These are phyloP conservation scores for Alentia gelatinosa DNA, from an alignment of 2,888 invertebrate genomes.

Conservation along the genomic window DNA sequence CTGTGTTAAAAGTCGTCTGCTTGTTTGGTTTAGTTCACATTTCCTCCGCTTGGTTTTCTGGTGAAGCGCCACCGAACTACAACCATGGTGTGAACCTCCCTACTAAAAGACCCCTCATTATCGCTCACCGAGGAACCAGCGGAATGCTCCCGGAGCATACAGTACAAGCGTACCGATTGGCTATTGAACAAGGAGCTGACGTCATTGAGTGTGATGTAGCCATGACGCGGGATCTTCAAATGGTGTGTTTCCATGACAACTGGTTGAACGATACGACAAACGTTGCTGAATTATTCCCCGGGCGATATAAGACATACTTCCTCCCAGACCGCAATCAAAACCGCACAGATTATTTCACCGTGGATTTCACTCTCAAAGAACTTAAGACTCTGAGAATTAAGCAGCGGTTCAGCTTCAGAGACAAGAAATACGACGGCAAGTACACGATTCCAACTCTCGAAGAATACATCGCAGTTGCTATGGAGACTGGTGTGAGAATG, in stretches of 20 bases:
- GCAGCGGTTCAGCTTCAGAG: slow-evolving; percentile 59
- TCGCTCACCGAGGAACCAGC: slow-evolving; percentile 67
- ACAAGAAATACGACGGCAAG: slow-evolving; percentile 60
- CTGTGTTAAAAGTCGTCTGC: too few relatives aligned
- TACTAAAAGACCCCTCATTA: slow-evolving; percentile 63
- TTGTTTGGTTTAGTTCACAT: too few relatives aligned
- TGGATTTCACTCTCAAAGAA: slow-evolving; percentile 66
- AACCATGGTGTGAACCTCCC: slow-evolving; percentile 59
- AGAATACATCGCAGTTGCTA: slow-evolving; percentile 61
- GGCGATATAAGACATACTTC: slow-evolving; percentile 55
- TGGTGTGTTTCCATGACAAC: slow-evolving; percentile 65
- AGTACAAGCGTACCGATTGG: slow-evolving; percentile 59
- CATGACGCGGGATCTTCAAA: slow-evolving; percentile 63
- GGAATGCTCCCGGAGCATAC: slow-evolving; percentile 68
- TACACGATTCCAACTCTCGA: slow-evolving; percentile 62
- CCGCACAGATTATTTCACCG: slow-evolving; percentile 63
- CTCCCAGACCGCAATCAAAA: slow-evolving; percentile 38
- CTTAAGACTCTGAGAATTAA: slow-evolving; percentile 58
- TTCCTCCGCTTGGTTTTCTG: too few relatives aligned
- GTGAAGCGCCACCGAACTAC: too few relatives aligned
- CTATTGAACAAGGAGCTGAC: slow-evolving; percentile 67
- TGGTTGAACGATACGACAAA: slow-evolving; percentile 64
- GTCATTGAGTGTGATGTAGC: slow-evolving; percentile 66
- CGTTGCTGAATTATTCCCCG: slow-evolving; percentile 57
- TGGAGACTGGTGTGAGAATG: slow-evolving; percentile 46